Evolutionary conservation across 2,113 vertebrate species (phyloP).

Genomic region (Bagarius yarrelli): DNA sequence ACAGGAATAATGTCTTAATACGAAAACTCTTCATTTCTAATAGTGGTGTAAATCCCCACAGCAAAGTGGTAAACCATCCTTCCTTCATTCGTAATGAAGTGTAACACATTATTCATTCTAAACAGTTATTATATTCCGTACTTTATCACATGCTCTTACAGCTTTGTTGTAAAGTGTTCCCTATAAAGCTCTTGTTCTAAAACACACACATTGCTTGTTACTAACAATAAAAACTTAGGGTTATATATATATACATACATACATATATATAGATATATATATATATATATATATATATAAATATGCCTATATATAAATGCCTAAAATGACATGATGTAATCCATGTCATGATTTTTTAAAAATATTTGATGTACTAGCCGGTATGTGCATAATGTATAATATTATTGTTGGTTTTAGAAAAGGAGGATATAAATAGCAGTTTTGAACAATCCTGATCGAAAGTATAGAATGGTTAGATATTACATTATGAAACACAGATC

Average conservation of each 20-base stretch:
- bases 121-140: neutral
- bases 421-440: too few relatives aligned
- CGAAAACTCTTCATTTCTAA: neutral
- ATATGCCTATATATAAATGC: too few relatives aligned
- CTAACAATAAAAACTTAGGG: too few relatives aligned
- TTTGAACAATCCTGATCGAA: too few relatives aligned
- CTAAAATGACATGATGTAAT: neutral
- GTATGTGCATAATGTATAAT: too few relatives aligned
- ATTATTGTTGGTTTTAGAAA: too few relatives aligned
- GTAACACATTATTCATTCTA: neutral
- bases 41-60: neutral
- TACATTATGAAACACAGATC: neutral
- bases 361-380: neutral
- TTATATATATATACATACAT: too few relatives aligned
- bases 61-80: neutral
- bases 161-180: neutral
- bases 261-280: too few relatives aligned
- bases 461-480: neutral
- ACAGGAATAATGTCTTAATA: conserved; percentile 13
- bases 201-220: neutral
- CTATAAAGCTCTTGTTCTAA: neutral
- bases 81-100: conserved; percentile 2
- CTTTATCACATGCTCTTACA: neutral
- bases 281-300: too few relatives aligned
- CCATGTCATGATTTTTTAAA: neutral